Evolutionary conservation across 1,140 invertebrate genomes (phyloP).

Genomic region (Leptonema lineaticorne): DNA sequence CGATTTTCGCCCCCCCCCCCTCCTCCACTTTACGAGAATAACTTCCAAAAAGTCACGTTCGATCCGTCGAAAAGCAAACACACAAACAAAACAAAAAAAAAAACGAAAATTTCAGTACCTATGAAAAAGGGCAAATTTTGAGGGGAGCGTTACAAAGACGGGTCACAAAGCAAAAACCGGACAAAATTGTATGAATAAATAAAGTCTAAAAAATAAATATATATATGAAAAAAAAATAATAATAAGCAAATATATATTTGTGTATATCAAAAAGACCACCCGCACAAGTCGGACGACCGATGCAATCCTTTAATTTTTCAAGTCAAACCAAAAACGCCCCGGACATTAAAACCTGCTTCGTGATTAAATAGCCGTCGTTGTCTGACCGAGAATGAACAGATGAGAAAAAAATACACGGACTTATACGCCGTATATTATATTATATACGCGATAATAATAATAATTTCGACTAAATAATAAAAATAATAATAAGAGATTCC

Average conservation of each 20-base stretch:
- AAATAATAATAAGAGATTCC: background rate
- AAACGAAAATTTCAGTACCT: no score
- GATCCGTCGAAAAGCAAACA: constrained; percentile 9
- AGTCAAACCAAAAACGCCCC: constrained; percentile 20
- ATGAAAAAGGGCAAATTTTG: no score
- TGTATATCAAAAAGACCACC: constrained; percentile 30
- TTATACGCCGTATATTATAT: no score
- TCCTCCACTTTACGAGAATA: no score
- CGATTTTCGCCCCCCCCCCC: no score
- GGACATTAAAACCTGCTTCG: constrained; percentile 22
- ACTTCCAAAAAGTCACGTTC: constrained; percentile 24
- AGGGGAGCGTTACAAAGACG: no score
- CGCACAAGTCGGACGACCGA: constrained; percentile 13
- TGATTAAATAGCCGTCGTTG: constrained; percentile 27
- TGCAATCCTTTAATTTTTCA: constrained; percentile 32
- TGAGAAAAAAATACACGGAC: no score
- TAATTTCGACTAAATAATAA: no score
- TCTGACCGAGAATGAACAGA: no score
- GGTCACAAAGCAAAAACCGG: no score
- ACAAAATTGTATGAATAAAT: constrained; percentile 20
- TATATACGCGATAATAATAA: no score
- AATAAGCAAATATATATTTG: no score
- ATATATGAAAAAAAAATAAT: background rate
- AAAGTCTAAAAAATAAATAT: background rate
- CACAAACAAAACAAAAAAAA: background rate